Percentiles rank a stretch among this genome's conserved stretches.
Evolutionary conservation across 2,888 invertebrate species (phyloP).

Genomic region (Meliscaeva auricollis): DNA sequence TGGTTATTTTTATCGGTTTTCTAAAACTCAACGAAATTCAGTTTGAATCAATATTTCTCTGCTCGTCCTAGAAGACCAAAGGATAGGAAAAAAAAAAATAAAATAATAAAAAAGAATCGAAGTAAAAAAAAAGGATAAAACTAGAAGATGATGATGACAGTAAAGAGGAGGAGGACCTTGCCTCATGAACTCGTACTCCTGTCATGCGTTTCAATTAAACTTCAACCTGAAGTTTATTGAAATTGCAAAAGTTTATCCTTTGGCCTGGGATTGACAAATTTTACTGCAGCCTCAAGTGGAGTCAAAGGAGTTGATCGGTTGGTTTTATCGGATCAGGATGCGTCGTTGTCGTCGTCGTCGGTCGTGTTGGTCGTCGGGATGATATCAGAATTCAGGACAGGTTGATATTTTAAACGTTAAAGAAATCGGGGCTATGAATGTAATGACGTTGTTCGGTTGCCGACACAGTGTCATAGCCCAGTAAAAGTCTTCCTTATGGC

Average conservation of each 20-base stretch:
- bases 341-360: background rate
- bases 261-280: constrained; percentile 50
- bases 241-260: constrained; percentile 72
- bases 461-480: background rate
- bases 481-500: constrained; percentile 15
- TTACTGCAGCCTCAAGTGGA: constrained; percentile 44
- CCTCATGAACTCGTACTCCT: constrained; percentile 22
- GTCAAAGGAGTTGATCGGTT: constrained; percentile 9
- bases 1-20: constrained; percentile 61
- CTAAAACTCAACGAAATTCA: constrained; percentile 43
- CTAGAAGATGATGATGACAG: constrained; percentile 37
- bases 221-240: constrained; percentile 72
- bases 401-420: constrained; percentile 19
- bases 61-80: background rate
- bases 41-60: constrained; percentile 55
- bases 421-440: constrained; percentile 50
- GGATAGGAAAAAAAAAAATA: constrained; percentile 9
- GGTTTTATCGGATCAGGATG: background rate
- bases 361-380: background rate
- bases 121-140: constrained; percentile 17
- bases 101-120: constrained; percentile 8
- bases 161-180: constrained; percentile 20
- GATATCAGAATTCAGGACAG: constrained; percentile 40
- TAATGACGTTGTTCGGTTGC: constrained; percentile 11
- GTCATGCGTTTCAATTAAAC: constrained; percentile 69